Base-by-base conservation (phyloP, 2,888 invertebrate species). In the Hirtodrosophila confusa region DNA sequence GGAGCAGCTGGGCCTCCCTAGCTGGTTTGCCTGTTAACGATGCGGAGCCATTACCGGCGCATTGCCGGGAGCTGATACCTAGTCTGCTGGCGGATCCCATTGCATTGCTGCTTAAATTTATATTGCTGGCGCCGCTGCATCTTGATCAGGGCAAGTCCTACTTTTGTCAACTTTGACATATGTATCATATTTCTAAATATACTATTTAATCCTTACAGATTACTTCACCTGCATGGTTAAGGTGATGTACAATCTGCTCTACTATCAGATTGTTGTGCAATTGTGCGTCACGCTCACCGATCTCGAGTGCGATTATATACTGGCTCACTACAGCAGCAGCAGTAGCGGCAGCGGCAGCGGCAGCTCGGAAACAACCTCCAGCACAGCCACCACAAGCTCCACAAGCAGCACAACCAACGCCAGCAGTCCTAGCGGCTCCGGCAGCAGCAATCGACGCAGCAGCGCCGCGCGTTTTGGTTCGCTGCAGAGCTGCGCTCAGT, bases 141-240 rank as follows among this genome's bases (percentile, higher is more conserved):
- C 94, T 98, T 60, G 97, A 97, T 90, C 95, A 95, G 93, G 96
- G 98, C 97, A 90, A 93, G 94, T 74, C 0, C 0, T 6, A 8
- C 2, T 8, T 23, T n/a, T 0, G 12, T 17, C 17, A 17, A 17
- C 17, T 2, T 17, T 4, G 33, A 17, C 1, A 3, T 39, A 9
- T 33, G 1, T 31, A 12, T n/a, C 35, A 6, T 17, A 24, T 0
- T 5, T 12, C 27, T 31, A 44, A 43, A 3, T 12, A n/a, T n/a
- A 10, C 4, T 23, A 8, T 7, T 49, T 12, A 9, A 3, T 40
- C 24, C 23, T 92, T 93, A 1, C 93, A 97, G 98, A 95, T 51
- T 97, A 97, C 90, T 98, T 96, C 92, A 96, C 96, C 1, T 95
- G 96, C 89, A 94, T 98, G 86, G 96, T 98, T 2, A 95, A 96